Evolutionary conservation across 2,113 vertebrate genomes (phyloP).

Genomic region (Thymallus thymallus): DNA sequence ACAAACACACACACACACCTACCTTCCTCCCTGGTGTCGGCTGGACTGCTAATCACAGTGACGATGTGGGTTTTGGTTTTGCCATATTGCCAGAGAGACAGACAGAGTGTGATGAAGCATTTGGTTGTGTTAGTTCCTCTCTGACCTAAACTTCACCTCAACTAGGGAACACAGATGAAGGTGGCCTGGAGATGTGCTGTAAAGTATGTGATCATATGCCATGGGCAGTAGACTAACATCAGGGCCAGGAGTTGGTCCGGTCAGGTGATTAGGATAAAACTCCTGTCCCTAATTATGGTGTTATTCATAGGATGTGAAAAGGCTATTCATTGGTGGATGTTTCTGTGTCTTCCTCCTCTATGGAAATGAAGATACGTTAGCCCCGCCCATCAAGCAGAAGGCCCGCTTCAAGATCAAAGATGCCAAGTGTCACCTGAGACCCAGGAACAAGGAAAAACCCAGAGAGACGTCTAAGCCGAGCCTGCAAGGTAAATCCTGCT

Average conservation of each 20-base stretch:
- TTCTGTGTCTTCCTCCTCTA: conserved; percentile 20
- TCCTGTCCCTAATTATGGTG: too few relatives aligned
- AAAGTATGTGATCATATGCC: neutral
- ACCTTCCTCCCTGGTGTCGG: neutral
- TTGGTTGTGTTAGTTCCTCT: too few relatives aligned
- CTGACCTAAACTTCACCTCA: too few relatives aligned
- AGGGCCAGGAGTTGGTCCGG: too few relatives aligned
- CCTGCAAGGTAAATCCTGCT: conserved; percentile 72
- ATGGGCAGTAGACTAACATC: too few relatives aligned
- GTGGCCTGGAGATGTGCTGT: neutral
- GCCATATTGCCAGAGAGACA: neutral
- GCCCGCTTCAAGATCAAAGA: conserved; percentile 95
- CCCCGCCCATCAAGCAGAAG: conserved; percentile 87
- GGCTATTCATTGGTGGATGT: neutral
- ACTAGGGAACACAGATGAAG: too few relatives aligned
- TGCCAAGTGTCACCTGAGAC: conserved; percentile 88
- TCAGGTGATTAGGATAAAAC: too few relatives aligned
- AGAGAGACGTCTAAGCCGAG: conserved; percentile 77
- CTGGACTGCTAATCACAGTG: neutral
- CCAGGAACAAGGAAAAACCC: conserved; percentile 83
- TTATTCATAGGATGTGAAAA: too few relatives aligned
- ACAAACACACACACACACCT: neutral
- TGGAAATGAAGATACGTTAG: conserved; percentile 71
- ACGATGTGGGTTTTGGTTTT: neutral
- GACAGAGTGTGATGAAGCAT: neutral